Conservation (phyloP, 2,797 vertebrate species). For the Sebastes variabilis region DNA sequence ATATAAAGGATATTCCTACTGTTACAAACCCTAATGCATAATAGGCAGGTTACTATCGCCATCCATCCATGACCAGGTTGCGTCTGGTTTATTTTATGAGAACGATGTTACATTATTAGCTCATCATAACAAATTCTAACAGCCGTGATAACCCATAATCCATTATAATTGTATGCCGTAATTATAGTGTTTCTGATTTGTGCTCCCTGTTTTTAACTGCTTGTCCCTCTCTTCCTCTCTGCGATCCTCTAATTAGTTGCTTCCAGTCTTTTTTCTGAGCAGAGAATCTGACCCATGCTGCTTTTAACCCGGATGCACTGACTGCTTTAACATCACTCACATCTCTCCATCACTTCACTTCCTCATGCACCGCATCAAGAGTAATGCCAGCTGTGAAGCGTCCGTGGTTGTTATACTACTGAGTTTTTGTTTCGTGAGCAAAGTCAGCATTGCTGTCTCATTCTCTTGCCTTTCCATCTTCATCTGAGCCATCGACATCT, state of each 20-base stretch:
- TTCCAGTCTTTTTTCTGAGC: constrained; percentile 39
- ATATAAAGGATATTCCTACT: neutral
- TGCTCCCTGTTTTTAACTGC: constrained; percentile 26
- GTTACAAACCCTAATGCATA: neutral
- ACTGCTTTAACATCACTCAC: constrained; percentile 39
- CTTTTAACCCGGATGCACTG: constrained; percentile 40
- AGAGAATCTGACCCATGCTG: constrained; percentile 42
- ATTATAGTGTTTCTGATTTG: constrained; percentile 32
- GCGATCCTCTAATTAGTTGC: constrained; percentile 46
- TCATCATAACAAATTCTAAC: constrained; percentile 26
- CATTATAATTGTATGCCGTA: neutral
- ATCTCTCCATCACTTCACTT: constrained; percentile 10
- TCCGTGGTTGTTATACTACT: constrained; percentile 9
- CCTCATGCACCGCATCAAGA: constrained; percentile 24
- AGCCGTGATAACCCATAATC: constrained; percentile 13
- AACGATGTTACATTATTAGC: neutral
- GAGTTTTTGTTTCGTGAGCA: constrained; percentile 3
- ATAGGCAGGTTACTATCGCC: neutral
- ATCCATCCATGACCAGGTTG: neutral
- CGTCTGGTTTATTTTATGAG: neutral
- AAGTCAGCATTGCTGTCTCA: constrained; percentile 21
- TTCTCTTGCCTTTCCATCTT: constrained; percentile 45
- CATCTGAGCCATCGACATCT: constrained; percentile 57
- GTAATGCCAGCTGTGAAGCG: constrained; percentile 14
- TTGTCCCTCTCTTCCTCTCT: constrained; percentile 27